A percentile compares a stretch with the other conserved stretches of the same genome.
Conservation (phyloP, 2,113 vertebrate species). For the Chascanopsetta lugubris region DNA sequence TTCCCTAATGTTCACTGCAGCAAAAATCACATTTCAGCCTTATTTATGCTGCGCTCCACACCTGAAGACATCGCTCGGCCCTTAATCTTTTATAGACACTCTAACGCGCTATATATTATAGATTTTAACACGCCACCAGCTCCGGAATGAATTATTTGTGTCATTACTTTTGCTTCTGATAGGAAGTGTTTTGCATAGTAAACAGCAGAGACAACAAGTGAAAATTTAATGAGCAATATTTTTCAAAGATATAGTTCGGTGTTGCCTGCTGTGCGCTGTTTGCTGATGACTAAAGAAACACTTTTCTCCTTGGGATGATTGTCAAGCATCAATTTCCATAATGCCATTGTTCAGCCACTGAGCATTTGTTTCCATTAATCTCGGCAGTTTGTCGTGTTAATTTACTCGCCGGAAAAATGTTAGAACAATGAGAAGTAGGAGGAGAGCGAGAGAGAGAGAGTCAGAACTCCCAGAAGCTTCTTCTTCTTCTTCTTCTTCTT, state of each 20-base stretch:
- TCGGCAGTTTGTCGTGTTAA: constrained; percentile 57
- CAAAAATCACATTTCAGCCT: constrained; percentile 57
- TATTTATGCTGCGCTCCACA: constrained; percentile 47
- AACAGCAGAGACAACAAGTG: constrained; percentile 62
- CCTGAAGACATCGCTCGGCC: constrained; percentile 49
- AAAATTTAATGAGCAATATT: constrained; percentile 66
- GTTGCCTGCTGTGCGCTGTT: constrained; percentile 33
- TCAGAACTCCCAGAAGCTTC: no score
- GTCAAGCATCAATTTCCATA: constrained; percentile 50
- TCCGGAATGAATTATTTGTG: constrained; percentile 66
- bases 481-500: no score
- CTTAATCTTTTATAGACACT: constrained; percentile 43
- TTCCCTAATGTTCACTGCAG: constrained; percentile 69
- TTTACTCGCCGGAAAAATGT: constrained; percentile 40
- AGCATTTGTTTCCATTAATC: constrained; percentile 58
- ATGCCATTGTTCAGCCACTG: constrained; percentile 27
- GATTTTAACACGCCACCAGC: constrained; percentile 41
- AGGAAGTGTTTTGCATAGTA: constrained; percentile 63
- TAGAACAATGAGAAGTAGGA: constrained; percentile 48
- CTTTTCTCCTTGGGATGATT: constrained; percentile 37
- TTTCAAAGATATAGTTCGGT: constrained; percentile 49
- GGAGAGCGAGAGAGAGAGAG: constrained; percentile 42
- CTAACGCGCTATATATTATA: constrained; percentile 46
- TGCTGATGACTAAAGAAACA: constrained; percentile 9
- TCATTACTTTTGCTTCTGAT: constrained; percentile 62